Conservation (phyloP, 1,140 invertebrate species). For the Rhopalosiphum padi region DNA sequence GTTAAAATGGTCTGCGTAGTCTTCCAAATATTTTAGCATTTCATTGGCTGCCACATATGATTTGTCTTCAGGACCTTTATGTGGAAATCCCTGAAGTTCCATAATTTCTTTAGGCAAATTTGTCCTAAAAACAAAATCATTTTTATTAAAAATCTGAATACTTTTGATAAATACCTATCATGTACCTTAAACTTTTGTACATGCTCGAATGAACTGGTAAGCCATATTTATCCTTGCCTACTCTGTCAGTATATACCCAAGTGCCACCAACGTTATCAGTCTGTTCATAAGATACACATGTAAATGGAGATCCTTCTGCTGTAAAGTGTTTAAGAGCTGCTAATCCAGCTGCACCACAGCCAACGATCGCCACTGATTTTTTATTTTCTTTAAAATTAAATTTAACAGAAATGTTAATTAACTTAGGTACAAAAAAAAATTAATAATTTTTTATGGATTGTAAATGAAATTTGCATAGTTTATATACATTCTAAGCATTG, state of each 20-base stretch:
- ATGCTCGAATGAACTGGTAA: constrained; percentile 87
- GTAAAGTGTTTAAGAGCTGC: constrained; percentile 67
- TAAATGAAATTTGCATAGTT: neutral
- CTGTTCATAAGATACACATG: constrained; percentile 75
- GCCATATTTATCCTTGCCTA: constrained; percentile 75
- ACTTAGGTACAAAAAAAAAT: neutral
- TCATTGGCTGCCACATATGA: constrained; percentile 83
- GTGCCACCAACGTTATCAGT: constrained; percentile 81
- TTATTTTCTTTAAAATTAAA: constrained; percentile 5
- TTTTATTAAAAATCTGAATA: neutral
- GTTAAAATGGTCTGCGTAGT: constrained; percentile 78
- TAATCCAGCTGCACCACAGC: constrained; percentile 73
- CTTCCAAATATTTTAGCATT: constrained; percentile 81
- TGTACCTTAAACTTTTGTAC: constrained; percentile 81
- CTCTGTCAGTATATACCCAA: constrained; percentile 81
- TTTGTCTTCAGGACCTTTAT: constrained; percentile 68
- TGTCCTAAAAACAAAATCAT: constrained; percentile 70
- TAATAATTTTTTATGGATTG: neutral
- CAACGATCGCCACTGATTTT: constrained; percentile 68
- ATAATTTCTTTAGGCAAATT: constrained; percentile 84
- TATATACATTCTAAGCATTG: no score
- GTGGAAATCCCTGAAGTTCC: constrained; percentile 78
- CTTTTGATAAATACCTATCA: constrained; percentile 20
- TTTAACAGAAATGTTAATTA: neutral
- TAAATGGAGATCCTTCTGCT: constrained; percentile 62